Evolutionary conservation across 2,113 vertebrate species (phyloP).

Genomic region (Proterorhinus semilunaris): DNA sequence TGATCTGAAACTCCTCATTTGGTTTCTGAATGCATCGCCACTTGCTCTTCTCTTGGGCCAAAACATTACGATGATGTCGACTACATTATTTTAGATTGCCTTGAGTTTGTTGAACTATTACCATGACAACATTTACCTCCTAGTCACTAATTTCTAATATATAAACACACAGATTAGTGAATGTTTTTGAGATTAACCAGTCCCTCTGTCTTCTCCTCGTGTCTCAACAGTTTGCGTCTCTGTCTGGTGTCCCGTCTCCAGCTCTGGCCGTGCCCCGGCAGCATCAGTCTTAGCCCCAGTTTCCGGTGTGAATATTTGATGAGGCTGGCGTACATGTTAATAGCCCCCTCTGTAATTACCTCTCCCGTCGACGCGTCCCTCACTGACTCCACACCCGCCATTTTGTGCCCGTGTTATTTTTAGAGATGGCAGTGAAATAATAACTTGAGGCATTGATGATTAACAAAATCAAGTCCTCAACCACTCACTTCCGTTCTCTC

Average conservation of each 20-base stretch:
- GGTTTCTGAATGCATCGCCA: slow-evolving; percentile 11
- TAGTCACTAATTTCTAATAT: slow-evolving; percentile 1
- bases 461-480: slow-evolving; percentile 28
- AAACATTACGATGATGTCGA: not conserved
- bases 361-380: slow-evolving; percentile 64
- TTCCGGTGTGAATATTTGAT: slow-evolving; percentile 79
- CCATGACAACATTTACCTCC: not conserved
- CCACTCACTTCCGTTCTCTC: slow-evolving; percentile 7
- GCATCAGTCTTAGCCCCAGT: slow-evolving; percentile 55
- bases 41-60: slow-evolving; percentile 7
- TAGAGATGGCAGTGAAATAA: slow-evolving; percentile 70
- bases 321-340: slow-evolving; percentile 65
- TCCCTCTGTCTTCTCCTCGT: slow-evolving; percentile 8
- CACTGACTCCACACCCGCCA: slow-evolving; percentile 37
- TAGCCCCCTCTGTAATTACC: slow-evolving; percentile 71
- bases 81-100: too few species aligned
- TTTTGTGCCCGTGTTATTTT: slow-evolving; percentile 71
- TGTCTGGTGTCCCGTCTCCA: slow-evolving; percentile 10
- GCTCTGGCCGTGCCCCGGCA: slow-evolving; percentile 52
- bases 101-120: too few species aligned
- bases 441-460: slow-evolving; percentile 38
- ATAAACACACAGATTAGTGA: slow-evolving; percentile 7
- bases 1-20: slow-evolving; percentile 14
- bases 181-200: slow-evolving; percentile 13
- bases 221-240: slow-evolving; percentile 36